phyloP scores from a whole-genome alignment of 2,797 vertebrate genomes.

The Miichthys miiuy region DNA sequence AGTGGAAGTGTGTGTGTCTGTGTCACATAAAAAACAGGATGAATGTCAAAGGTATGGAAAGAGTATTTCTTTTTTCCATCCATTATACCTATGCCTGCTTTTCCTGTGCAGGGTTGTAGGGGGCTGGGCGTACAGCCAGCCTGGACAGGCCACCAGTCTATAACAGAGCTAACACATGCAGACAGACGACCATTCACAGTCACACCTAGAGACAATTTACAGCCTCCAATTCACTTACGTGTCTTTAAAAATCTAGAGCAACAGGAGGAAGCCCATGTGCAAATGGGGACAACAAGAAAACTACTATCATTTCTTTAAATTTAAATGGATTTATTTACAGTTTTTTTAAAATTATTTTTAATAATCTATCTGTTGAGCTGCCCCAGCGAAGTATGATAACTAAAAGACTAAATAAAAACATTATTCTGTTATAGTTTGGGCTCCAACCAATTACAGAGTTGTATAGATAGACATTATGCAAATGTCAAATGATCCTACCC shows the following conservation, averaged over 20 bases:
- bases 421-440: too few species aligned
- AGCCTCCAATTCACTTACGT: background rate
- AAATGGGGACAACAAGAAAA: background rate
- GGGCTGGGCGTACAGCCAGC: background rate
- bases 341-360: too few species aligned
- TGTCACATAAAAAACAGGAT: background rate
- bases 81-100: background rate
- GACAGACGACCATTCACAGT: slow-evolving; percentile 1
- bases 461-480: background rate
- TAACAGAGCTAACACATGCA: slow-evolving; percentile 18
- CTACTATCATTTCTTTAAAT: background rate
- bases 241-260: slow-evolving; percentile 1
- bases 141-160: background rate
- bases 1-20: background rate
- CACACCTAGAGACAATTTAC: slow-evolving; percentile 15
- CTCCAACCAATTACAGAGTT: too few species aligned
- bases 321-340: background rate
- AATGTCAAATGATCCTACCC: background rate
- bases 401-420: too few species aligned
- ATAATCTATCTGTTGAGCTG: background rate
- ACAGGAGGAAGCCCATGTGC: background rate
- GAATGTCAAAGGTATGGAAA: background rate
- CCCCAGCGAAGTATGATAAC: background rate
- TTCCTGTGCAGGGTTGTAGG: background rate
- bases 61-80: slow-evolving; percentile 6